These are phyloP conservation scores for Xylota sylvarum DNA, from an alignment of 2,888 invertebrate genomes.

Conservation along the genomic window DNA sequence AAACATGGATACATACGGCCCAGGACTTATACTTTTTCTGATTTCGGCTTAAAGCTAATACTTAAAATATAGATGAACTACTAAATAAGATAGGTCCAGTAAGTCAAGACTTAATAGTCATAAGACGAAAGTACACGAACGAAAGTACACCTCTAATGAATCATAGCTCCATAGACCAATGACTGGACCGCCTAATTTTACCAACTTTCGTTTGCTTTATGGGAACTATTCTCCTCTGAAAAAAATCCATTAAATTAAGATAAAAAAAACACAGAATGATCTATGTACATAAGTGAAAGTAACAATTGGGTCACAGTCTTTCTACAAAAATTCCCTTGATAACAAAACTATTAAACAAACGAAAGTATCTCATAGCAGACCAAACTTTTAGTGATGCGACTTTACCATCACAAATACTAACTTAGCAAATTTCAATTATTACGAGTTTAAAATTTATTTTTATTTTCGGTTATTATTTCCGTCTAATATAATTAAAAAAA, in stretches of 20 bases:
- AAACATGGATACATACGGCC: too few species aligned
- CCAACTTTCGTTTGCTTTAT: constrained; percentile 25
- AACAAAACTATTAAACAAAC: neutral
- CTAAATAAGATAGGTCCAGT: too few species aligned
- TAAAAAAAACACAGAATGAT: neutral
- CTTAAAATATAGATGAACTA: too few species aligned
- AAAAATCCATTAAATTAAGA: neutral
- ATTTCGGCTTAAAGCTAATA: too few species aligned
- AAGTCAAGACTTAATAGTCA: too few species aligned
- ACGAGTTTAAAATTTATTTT: neutral
- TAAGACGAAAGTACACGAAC: too few species aligned
- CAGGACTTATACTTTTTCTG: too few species aligned
- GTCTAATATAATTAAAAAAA: constrained; percentile 22
- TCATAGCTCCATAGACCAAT: too few species aligned
- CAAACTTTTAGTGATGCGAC: neutral
- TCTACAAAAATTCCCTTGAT: constrained; percentile 2
- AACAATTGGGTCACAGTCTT: constrained; percentile 4
- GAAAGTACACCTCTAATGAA: neutral
- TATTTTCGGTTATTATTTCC: constrained; percentile 5
- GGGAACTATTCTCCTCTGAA: constrained; percentile 5
- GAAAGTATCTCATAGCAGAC: neutral
- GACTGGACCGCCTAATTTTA: neutral
- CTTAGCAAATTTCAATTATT: neutral
- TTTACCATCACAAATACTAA: neutral
- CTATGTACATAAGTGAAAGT: constrained; percentile 22